These are phyloP conservation scores for Neuroterus valhalla DNA, from an alignment of 1,140 invertebrate genomes.

Conservation along the genomic window DNA sequence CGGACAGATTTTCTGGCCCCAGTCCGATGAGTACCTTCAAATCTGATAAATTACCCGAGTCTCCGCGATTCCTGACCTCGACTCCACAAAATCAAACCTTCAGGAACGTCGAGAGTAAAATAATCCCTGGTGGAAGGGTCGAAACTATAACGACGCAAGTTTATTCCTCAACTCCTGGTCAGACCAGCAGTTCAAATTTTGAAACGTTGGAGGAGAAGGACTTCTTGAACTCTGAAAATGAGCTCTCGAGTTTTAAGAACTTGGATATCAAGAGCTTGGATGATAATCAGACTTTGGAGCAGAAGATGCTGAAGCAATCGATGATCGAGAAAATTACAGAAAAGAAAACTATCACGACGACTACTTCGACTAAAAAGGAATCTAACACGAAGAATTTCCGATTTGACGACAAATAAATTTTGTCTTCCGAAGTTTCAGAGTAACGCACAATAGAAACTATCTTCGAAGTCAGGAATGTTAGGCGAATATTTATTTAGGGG, in stretches of 20 bases:
- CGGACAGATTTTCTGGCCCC: constrained; percentile 50
- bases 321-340: constrained; percentile 75
- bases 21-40: constrained; percentile 65
- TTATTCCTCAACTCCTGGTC: constrained; percentile 68
- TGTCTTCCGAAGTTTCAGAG: not conserved
- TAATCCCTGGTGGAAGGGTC: constrained; percentile 59
- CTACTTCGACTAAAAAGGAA: constrained; percentile 73
- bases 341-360: constrained; percentile 75
- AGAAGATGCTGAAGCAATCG: constrained; percentile 75
- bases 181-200: constrained; percentile 66
- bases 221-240: constrained; percentile 60
- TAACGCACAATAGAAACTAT: constrained; percentile 27
- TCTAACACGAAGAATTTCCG: constrained; percentile 74
- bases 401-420: constrained; percentile 68
- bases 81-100: constrained; percentile 60
- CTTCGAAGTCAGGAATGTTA: not conserved
- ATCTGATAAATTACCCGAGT: constrained; percentile 45
- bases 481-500: too few relatives aligned
- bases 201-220: constrained; percentile 69
- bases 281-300: constrained; percentile 61
- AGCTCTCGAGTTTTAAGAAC: constrained; percentile 63
- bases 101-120: constrained; percentile 62
- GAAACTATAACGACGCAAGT: constrained; percentile 72
- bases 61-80: not conserved
- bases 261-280: constrained; percentile 70